phyloP scores from a whole-genome alignment of 1,140 invertebrate species.

The Aphaenogaster floridana region DNA sequence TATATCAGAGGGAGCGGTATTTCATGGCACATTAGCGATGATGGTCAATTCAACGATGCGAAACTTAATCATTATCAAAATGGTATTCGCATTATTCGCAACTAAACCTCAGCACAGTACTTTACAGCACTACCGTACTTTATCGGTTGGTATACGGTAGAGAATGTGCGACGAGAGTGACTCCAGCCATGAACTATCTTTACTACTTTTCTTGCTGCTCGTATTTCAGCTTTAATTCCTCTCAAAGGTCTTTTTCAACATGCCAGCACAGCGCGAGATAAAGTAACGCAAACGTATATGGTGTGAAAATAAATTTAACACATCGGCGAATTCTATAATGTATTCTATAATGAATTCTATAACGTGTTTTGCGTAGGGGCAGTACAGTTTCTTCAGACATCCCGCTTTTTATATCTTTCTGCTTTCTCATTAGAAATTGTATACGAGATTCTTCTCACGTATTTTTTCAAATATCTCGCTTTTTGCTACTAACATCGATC shows the following conservation, averaged over 20 bases:
- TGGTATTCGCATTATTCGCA: neutral
- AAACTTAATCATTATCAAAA: slow-evolving; percentile 20
- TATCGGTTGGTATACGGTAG: neutral
- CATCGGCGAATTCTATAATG: neutral
- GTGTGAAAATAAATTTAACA: slow-evolving; percentile 47
- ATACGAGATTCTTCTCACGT: neutral
- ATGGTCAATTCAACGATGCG: neutral
- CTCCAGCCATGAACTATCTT: neutral
- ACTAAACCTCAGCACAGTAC: neutral
- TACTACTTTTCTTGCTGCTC: slow-evolving; percentile 15
- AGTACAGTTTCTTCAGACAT: neutral
- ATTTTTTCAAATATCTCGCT: slow-evolving; percentile 12
- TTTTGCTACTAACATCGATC: neutral
- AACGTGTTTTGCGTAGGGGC: neutral
- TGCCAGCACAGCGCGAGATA: slow-evolving; percentile 13
- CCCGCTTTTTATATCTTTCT: neutral
- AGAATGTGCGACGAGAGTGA: neutral
- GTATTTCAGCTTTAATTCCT: slow-evolving; percentile 50
- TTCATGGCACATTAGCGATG: slow-evolving; percentile 2
- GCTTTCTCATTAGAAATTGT: neutral
- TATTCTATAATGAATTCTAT: no score
- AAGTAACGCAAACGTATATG: slow-evolving; percentile 8
- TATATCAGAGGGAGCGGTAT: neutral
- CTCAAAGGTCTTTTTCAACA: slow-evolving; percentile 42
- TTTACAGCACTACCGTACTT: neutral